phyloP scores from a whole-genome alignment of 2,113 vertebrate genomes.

The Eulemur rufifrons region DNA sequence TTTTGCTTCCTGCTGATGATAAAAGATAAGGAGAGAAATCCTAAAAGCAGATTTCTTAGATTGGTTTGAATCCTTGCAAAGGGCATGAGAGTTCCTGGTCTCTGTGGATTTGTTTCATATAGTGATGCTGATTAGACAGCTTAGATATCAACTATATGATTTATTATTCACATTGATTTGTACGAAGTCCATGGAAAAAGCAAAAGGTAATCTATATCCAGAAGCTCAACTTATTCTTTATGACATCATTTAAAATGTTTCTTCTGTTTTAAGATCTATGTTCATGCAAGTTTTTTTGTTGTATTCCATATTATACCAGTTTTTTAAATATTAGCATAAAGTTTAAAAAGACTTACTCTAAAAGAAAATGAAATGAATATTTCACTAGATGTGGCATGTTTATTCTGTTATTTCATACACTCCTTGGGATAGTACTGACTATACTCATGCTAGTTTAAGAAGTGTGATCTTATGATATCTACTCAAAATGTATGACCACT shows the following conservation, averaged over 20 bases:
- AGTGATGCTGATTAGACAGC: background rate
- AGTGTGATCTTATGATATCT: background rate
- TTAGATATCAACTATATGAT: background rate
- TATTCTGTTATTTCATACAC: background rate
- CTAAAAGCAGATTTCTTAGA: constrained; percentile 8
- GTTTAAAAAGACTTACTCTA: background rate
- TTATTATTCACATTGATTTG: background rate
- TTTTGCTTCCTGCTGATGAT: background rate
- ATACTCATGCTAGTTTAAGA: background rate
- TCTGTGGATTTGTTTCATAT: background rate
- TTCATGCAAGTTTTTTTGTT: background rate
- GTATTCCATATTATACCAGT: background rate
- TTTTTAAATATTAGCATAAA: background rate
- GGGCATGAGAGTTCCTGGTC: background rate
- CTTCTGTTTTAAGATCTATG: background rate
- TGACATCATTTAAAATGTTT: constrained; percentile 19
- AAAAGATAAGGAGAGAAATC: background rate
- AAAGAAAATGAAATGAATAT: constrained; percentile 23
- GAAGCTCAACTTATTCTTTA: background rate
- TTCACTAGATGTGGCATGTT: background rate
- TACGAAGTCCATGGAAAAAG: background rate
- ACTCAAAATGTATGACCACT: background rate
- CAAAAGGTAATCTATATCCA: background rate
- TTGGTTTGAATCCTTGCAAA: background rate
- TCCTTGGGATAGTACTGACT: background rate